Evolutionary conservation across 1,140 invertebrate genomes (phyloP).

Genomic region (Drosophila malerkotliana): DNA sequence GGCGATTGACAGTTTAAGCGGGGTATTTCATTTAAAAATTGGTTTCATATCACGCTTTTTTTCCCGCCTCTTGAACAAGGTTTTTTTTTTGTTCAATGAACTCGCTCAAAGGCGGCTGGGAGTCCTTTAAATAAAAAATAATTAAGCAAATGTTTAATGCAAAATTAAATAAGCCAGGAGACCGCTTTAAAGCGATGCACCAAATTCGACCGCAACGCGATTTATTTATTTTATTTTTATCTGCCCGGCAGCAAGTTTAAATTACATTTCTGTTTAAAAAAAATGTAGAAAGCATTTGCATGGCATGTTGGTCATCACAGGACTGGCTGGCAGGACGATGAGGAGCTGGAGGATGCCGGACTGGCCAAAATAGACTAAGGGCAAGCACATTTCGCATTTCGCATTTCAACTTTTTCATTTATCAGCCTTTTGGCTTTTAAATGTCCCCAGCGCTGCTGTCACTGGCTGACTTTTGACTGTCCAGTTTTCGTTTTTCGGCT

Average conservation of each 20-base stretch:
- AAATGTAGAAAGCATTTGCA: conserved; percentile 51
- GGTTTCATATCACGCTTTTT: neutral
- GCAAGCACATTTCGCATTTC: conserved; percentile 61
- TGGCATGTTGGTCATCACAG: conserved; percentile 7
- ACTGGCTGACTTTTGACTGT: conserved; percentile 65
- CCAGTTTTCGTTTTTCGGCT: conserved; percentile 67
- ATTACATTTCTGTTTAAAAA: conserved; percentile 70
- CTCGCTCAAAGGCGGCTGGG: neutral
- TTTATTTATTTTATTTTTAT: conserved; percentile 54
- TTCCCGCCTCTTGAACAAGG: neutral
- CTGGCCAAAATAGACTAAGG: conserved; percentile 23
- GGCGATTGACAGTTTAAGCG: conserved; percentile 3
- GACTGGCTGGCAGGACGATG: neutral
- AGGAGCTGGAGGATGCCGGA: neutral
- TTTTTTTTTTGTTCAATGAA: neutral
- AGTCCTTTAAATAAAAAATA: neutral
- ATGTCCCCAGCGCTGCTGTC: conserved; percentile 58
- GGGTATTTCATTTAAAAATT: conserved; percentile 16
- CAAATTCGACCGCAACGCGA: conserved; percentile 21
- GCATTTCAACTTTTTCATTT: conserved; percentile 73
- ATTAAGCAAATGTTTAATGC: conserved; percentile 10
- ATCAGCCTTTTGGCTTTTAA: conserved; percentile 71
- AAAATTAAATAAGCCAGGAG: neutral
- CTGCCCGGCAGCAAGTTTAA: conserved; percentile 61
- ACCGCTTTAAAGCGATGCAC: conserved; percentile 23